Evolutionary conservation across 2,797 vertebrate genomes (phyloP).

Genomic region (Amblyraja radiata): DNA sequence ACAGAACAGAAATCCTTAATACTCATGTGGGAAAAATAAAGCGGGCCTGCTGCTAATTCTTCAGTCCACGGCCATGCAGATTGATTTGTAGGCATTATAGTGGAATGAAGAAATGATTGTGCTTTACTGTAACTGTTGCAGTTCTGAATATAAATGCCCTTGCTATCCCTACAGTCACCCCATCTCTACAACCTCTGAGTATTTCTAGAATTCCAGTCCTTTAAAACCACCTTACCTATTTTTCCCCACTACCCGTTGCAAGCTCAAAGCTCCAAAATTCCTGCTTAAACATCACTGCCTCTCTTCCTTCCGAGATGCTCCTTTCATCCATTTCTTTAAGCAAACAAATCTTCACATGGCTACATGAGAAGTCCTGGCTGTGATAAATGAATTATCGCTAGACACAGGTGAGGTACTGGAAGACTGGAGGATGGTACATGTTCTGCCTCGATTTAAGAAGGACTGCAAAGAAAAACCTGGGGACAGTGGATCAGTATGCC

Average conservation of each 20-base stretch:
- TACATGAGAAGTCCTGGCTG: too few relatives aligned
- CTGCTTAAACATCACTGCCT: not conserved
- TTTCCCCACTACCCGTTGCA: not conserved
- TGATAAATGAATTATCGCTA: too few relatives aligned
- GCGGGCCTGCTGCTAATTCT: conserved; percentile 13
- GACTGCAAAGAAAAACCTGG: too few relatives aligned
- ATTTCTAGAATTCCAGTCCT: not conserved
- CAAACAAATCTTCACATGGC: too few relatives aligned
- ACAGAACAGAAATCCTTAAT: conserved; percentile 7
- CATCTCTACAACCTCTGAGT: not conserved
- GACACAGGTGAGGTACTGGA: too few relatives aligned
- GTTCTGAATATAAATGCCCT: conserved; percentile 21
- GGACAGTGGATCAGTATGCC: too few relatives aligned
- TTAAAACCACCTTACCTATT: not conserved
- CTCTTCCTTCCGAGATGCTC: not conserved
- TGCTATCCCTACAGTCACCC: not conserved
- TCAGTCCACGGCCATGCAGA: conserved; percentile 23
- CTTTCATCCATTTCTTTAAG: not conserved
- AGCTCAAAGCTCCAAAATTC: not conserved
- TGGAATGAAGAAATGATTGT: not conserved
- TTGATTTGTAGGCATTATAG: conserved; percentile 8
- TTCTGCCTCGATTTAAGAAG: too few relatives aligned
- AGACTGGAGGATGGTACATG: too few relatives aligned
- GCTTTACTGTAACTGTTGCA: conserved; percentile 1
- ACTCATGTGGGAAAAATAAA: conserved; percentile 33